Percentiles rank a stretch among this genome's conserved stretches.
Conservation (phyloP, 2,797 vertebrate species). For the Oreonectes daqikongensis region DNA sequence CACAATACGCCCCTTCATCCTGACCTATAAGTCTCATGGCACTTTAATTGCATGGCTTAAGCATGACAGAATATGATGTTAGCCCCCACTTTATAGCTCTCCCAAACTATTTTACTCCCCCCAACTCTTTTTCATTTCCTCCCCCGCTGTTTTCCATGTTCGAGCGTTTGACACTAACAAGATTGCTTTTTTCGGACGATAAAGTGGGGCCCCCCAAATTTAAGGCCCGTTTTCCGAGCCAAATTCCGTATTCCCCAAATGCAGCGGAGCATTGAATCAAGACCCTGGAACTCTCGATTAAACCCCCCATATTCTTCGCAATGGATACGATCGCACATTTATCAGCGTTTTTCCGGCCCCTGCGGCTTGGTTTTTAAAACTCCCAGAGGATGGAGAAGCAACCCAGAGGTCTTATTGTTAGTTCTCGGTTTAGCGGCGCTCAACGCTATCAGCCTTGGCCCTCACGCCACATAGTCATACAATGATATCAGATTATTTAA, state of each 20-base stretch:
- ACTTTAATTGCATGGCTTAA: constrained; percentile 18
- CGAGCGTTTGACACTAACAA: constrained; percentile 45
- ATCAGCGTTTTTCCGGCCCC: constrained; percentile 33
- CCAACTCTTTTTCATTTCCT: constrained; percentile 26
- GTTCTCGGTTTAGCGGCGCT: constrained; percentile 29
- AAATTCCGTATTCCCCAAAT: constrained; percentile 62
- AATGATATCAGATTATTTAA: constrained; percentile 28
- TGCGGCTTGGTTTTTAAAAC: constrained; percentile 24
- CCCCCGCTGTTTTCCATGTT: constrained; percentile 19
- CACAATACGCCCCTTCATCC: constrained; percentile 33
- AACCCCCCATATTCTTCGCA: constrained; percentile 28
- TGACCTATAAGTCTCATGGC: constrained; percentile 17
- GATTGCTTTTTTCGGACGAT: constrained; percentile 31
- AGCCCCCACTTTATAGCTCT: neutral
- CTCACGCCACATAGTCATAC: constrained; percentile 12
- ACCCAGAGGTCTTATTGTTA: constrained; percentile 14
- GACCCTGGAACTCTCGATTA: constrained; percentile 35
- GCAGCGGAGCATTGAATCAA: constrained; percentile 57
- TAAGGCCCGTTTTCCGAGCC: constrained; percentile 45
- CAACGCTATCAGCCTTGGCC: neutral
- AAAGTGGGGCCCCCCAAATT: constrained; percentile 52
- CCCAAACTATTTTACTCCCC: neutral
- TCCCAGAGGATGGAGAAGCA: constrained; percentile 15
- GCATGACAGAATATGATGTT: constrained; percentile 31
- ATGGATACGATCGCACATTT: constrained; percentile 39